Base-by-base conservation (phyloP, 2,888 invertebrate species). In the Magallana nippona region DNA sequence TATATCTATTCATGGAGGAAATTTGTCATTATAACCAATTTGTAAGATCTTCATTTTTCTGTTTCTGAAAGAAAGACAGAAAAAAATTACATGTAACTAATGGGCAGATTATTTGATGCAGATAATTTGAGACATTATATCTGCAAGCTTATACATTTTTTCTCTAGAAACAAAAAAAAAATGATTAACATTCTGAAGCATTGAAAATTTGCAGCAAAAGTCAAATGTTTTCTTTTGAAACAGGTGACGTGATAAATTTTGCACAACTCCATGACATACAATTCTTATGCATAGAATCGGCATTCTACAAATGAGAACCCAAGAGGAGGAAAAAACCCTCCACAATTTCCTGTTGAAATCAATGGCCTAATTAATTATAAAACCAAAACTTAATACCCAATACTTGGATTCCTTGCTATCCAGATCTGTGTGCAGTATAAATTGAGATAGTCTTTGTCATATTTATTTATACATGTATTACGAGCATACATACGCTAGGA, bases 41-140 rank as follows among this genome's bases (percentile, higher is more conserved):
- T 71, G 71, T 71, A 71, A 71, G 27, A 71, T 71, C 71, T 71
- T 71, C 71, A 71, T 71, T 71, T 71, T 71, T 71, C 71, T 71
- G 71, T 71, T 71, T 71, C 71, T 71, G 71, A 22, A 60, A 71
- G 32, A 71, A 71, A 19, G 8, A 22, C 5, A 71, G 13, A 63
- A 63, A 27, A 63, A 19, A 19, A 19, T 60, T 60, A 60, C 60
- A 60, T 19, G 17, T 60, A 60, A 60, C 19, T n/a, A 13, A n/a
- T 60, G 10, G 15, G 19, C 60, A 60, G 19, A 44, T 44, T 44
- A 44, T 44, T 44, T 44, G 44, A 44, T 44, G 44, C 44, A 44
- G 44, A 44, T 44, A 44, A 44, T 5, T 44, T 44, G 44, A 44
- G 8, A 44, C 44, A 8, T 44, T 8, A 44, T 44, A 44, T 44